Base-by-base conservation (phyloP, 2,113 vertebrate genomes). In the Tyrannus savana region DNA sequence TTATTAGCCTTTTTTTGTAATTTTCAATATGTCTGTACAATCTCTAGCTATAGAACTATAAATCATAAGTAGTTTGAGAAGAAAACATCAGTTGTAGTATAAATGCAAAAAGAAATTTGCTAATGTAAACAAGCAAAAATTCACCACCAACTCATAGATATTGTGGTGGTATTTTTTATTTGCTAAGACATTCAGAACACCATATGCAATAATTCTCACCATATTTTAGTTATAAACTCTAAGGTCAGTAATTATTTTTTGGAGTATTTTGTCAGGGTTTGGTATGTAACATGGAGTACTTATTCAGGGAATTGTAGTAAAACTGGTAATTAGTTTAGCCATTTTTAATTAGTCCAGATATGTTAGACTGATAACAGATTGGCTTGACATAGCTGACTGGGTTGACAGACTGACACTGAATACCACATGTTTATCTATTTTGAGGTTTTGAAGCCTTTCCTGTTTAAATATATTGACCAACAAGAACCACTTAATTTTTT, bases 401-500 rank as follows among this genome's bases (percentile, higher is more conserved):
- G 47, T 67, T 72, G 30, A n/a, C 11, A 52, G 27, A 47, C 52
- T 76, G 50, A 41, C 30, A 39, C 4, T 41, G 33, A 69, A 44
- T 69, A 42, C 10, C 8, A 1, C 31, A 9, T 18, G 11, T 41
- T 41, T 10, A n/a, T 50, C 6, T 63, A 25, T 77, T 85, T 62
- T 73, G 39, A 44, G 12, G 3, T 35, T 89, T 89, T 7, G 2
- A 84, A 80, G 12, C 22, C 33, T 66, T 62, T 88, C 15, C 15
- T 3, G 1, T 47, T 75, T 71, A 68, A 71, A 28, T 79, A 47
- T 58, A 6, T 33, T 25, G 18, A 87, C n/a, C 2, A 12, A 31
- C 7, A 71, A 1, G 0, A 66, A n/a, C 3, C 2, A 0, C 3
- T 33, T 42, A 9, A 7, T 16, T 16, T 27, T 7, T 68, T 50